Percentiles rank a stretch among this genome's conserved stretches.
phyloP scores from a whole-genome alignment of 2,797 vertebrate genomes.

The Hippocampus kuda region DNA sequence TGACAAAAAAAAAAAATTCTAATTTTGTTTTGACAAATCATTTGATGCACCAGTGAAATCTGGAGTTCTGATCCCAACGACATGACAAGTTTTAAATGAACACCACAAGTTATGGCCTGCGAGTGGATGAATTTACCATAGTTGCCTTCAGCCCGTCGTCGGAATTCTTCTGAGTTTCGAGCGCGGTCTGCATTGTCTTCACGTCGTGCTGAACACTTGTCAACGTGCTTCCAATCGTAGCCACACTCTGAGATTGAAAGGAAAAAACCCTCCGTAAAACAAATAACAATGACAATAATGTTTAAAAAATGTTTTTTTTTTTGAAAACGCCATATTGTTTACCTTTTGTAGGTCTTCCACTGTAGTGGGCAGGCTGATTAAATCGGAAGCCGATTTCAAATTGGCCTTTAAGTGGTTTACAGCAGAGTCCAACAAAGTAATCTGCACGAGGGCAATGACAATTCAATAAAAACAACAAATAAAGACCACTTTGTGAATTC shows the following conservation, averaged over 20 bases:
- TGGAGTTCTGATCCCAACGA: not conserved
- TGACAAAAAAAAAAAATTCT: too few species aligned
- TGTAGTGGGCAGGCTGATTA: constrained; percentile 83
- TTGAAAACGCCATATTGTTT: not conserved
- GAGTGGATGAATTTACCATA: constrained; percentile 41
- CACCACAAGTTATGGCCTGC: not conserved
- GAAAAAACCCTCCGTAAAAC: not conserved
- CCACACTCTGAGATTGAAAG: constrained; percentile 74
- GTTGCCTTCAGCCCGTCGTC: constrained; percentile 52
- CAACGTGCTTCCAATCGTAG: constrained; percentile 88
- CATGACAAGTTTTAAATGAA: not conserved
- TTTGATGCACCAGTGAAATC: not conserved
- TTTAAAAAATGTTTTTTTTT: not conserved
- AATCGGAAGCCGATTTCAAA: constrained; percentile 85
- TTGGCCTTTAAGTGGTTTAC: constrained; percentile 88
- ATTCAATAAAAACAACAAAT: not conserved
- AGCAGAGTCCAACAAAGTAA: constrained; percentile 77
- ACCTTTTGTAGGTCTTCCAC: constrained; percentile 96
- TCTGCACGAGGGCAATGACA: constrained; percentile 55
- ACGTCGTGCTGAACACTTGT: constrained; percentile 91
- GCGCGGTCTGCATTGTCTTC: constrained; percentile 75
- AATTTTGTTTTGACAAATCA: not conserved
- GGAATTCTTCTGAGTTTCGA: constrained; percentile 78
- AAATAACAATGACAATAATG: not conserved
- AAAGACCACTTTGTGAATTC: not conserved